A percentile compares a stretch with the other conserved stretches of the same genome.
phyloP scores from a whole-genome alignment of 2,797 vertebrate species.

The Thripadectes ignobilis region DNA sequence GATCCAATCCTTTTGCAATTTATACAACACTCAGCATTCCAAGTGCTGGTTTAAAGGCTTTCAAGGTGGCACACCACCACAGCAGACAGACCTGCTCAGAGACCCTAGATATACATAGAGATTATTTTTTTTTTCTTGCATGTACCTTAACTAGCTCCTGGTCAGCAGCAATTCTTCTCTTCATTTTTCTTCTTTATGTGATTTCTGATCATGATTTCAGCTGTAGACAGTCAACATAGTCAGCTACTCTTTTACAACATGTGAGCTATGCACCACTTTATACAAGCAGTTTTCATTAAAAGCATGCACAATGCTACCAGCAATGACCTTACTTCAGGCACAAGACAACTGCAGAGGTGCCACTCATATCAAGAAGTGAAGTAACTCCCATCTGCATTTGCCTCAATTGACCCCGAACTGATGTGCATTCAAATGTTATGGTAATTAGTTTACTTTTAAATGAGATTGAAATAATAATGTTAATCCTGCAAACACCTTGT shows the following conservation, averaged over 20 bases:
- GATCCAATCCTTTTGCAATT: neutral
- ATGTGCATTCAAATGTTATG: neutral
- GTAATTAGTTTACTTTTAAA: neutral
- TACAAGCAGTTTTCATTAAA: neutral
- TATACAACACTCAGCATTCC: neutral
- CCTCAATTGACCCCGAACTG: neutral
- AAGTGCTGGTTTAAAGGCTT: neutral
- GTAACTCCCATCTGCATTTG: neutral
- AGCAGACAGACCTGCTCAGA: neutral
- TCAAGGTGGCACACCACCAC: neutral
- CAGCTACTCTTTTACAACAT: neutral
- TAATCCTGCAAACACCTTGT: neutral
- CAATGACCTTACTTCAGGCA: neutral
- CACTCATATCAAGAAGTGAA: neutral
- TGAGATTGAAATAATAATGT: neutral
- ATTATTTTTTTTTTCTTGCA: neutral
- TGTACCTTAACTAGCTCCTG: neutral
- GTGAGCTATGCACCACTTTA: neutral
- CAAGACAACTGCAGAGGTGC: neutral
- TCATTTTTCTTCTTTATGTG: neutral
- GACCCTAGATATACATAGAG: neutral
- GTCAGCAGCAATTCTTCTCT: neutral
- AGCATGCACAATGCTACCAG: neutral
- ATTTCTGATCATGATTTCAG: neutral
- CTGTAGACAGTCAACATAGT: neutral